Evolutionary conservation across 2,888 invertebrate genomes (phyloP).

Genomic region (Machimus rusticus): DNA sequence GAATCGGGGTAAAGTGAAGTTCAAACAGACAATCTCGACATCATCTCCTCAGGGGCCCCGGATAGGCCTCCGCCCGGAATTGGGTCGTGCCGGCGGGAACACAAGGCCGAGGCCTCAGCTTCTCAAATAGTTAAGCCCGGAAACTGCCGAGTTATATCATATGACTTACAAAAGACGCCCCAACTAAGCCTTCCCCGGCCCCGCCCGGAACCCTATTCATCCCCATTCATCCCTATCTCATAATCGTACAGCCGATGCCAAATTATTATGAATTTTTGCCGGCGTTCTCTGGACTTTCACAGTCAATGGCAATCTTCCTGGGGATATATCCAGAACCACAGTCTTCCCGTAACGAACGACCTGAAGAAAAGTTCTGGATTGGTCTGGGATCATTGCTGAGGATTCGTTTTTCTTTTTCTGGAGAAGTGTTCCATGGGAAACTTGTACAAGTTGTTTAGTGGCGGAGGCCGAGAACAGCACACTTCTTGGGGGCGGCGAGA

Average conservation of each 20-base stretch:
- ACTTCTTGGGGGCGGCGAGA: background rate
- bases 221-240: background rate
- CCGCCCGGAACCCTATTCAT: too few species aligned
- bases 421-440: background rate
- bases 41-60: background rate
- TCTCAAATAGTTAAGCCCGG: background rate
- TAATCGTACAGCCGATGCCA: background rate
- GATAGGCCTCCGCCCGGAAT: background rate
- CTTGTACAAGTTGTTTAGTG: background rate
- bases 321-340: background rate
- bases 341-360: background rate
- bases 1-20: slow-evolving; percentile 33
- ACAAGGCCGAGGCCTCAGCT: background rate
- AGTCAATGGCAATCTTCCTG: background rate
- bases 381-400: background rate
- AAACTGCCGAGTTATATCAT: background rate
- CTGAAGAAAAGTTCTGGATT: background rate
- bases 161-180: background rate
- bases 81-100: background rate
- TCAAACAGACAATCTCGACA: slow-evolving; percentile 31
- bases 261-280: background rate
- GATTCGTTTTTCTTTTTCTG: background rate
- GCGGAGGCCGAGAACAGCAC: background rate
- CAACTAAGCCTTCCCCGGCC: background rate
- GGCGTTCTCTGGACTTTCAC: background rate